Evolutionary conservation across 1,140 invertebrate species (phyloP).

Genomic region (Galendromus occidentalis): DNA sequence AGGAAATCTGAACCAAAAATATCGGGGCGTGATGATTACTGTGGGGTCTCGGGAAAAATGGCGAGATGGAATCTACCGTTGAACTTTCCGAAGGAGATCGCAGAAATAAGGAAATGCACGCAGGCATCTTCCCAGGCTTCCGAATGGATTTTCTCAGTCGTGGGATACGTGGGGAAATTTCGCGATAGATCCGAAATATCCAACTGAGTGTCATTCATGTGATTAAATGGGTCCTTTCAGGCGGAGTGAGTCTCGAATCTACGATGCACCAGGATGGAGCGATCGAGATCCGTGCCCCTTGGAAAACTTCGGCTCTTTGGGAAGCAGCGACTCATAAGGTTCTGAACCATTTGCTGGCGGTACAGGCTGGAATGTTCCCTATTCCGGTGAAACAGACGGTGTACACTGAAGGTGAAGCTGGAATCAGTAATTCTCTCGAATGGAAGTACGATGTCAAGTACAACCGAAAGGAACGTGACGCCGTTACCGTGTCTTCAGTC

Average conservation of each 20-base stretch:
- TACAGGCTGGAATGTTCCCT: conserved; percentile 75
- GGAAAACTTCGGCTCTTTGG: conserved; percentile 28
- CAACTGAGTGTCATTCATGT: too few relatives aligned
- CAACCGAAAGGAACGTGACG: conserved; percentile 23
- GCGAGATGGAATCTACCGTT: too few relatives aligned
- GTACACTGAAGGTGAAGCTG: conserved; percentile 46
- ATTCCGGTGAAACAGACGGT: conserved; percentile 58
- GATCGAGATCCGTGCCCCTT: conserved; percentile 29
- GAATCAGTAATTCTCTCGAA: conserved; percentile 75
- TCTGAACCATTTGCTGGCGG: conserved; percentile 60
- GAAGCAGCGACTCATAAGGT: conserved; percentile 57
- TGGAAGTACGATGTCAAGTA: conserved; percentile 50
- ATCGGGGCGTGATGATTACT: too few relatives aligned
- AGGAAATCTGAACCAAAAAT: too few relatives aligned
- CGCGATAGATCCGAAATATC: too few relatives aligned
- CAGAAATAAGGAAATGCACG: too few relatives aligned
- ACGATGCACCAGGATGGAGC: conserved; percentile 30
- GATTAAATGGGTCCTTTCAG: too few relatives aligned
- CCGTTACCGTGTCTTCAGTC: conserved; percentile 18
- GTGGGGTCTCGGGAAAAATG: too few relatives aligned
- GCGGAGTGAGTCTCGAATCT: conserved; percentile 24
- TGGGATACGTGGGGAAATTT: too few relatives aligned
- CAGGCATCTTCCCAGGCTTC: too few relatives aligned
- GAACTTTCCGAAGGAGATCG: too few relatives aligned
- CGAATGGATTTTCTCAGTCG: too few relatives aligned